A percentile compares a stretch with the other conserved stretches of the same genome.
Evolutionary conservation across 2,113 vertebrate species (phyloP).

Genomic region (pig (Sus scrofa)): DNA sequence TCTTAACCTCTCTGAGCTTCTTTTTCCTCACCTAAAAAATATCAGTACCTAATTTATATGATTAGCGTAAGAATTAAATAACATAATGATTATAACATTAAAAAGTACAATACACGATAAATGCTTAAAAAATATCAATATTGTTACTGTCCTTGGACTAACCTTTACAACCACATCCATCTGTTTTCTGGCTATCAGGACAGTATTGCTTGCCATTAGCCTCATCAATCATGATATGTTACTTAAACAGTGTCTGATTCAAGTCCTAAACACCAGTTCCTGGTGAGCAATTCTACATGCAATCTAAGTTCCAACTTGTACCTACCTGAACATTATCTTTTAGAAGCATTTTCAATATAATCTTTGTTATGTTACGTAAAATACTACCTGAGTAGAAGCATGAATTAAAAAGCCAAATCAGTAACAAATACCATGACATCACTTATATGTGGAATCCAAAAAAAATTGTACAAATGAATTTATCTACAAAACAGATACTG

Average conservation of each 20-base stretch:
- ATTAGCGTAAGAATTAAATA: slow-evolving; percentile 33
- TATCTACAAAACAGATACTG: not conserved
- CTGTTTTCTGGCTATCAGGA: not conserved
- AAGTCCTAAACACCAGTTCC: not conserved
- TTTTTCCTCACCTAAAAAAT: slow-evolving; percentile 20
- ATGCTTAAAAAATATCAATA: not conserved
- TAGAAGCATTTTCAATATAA: not conserved
- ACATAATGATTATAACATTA: not conserved
- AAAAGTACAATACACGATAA: not conserved
- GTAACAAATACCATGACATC: not conserved
- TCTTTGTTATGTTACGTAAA: not conserved
- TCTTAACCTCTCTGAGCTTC: not conserved
- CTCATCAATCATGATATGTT: not conserved
- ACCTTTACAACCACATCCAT: not conserved
- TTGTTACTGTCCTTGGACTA: not conserved
- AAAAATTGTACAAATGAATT: not conserved
- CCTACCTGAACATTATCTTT: not conserved
- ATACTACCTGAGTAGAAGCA: not conserved
- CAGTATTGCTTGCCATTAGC: not conserved
- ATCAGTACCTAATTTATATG: not conserved
- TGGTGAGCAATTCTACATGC: not conserved
- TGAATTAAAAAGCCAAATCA: not conserved
- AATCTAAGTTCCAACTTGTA: not conserved
- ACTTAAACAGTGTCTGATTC: not conserved
- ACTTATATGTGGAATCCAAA: not conserved